Evolutionary conservation across 1,140 invertebrate species (phyloP), one percentile per base, ranked within the genome.

Genomic region (Drosophila guanche): DNA sequence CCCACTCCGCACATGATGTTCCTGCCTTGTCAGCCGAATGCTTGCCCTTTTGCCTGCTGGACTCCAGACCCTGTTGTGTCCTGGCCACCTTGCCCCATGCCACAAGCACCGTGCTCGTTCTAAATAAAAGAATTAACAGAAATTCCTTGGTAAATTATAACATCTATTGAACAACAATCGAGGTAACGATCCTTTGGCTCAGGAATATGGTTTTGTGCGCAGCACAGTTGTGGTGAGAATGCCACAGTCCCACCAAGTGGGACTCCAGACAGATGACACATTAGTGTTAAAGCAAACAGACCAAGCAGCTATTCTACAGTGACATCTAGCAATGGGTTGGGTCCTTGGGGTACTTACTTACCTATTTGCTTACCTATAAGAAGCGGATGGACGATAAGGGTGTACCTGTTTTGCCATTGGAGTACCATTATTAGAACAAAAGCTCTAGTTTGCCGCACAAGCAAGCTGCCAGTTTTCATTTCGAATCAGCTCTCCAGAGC

Each of bases 401-500:
- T 27, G 25, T 5, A 27, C 5, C 25, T 27, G 5, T 27, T 27
- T 6, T 27, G 5, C 16, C 16, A 20, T 20, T 20, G 1, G 16
- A 20, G 6, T 7, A 29, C 27, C 27, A 7, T 29, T 29, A 33
- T 33, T 33, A 7, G 7, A 33, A 8, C 8, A 8, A 33, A 8
- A 33, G 8, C 29, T 33, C 29, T 33, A 8, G 29, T 33, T 33
- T 33, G n/a, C 7, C 29, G 3, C 29, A 37, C 8, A 12, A 12
- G 10, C 8, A 10, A 37, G n/a, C 25, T 51, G 14, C 8, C 23
- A 50, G 7, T 16, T 63, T 48, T 23, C 14, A 20, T 4, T 59
- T 7, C 23, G 20, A 58, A 74, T 58, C 42, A 41, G 48, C 65
- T 72, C 50, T 58, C 41, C 56, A 70, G 22, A 55, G 54, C 27